phyloP scores from a whole-genome alignment of 2,113 vertebrate genomes.

The Podiceps cristatus region DNA sequence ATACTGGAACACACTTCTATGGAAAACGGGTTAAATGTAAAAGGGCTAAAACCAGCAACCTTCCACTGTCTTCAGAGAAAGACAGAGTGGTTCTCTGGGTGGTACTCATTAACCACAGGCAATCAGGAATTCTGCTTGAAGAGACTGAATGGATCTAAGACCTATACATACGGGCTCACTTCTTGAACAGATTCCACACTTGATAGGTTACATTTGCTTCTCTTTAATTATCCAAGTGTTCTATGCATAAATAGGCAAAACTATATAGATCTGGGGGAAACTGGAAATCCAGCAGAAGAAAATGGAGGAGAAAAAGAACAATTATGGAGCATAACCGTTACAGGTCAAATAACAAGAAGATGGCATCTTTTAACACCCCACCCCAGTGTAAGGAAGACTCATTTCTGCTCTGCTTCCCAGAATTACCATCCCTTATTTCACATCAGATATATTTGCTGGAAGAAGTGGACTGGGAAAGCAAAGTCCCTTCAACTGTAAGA shows the following conservation, averaged over 20 bases:
- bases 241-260: neutral
- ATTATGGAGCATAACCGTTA: neutral
- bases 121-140: neutral
- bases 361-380: neutral
- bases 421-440: neutral
- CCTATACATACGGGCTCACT: neutral
- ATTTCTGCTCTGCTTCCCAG: neutral
- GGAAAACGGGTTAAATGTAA: neutral
- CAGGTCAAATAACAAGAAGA: neutral
- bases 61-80: neutral
- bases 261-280: neutral
- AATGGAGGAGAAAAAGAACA: neutral
- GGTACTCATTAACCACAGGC: neutral
- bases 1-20: neutral
- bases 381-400: neutral
- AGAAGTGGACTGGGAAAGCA: too few relatives aligned
- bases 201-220: neutral
- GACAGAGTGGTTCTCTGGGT: neutral
- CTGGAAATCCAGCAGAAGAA: neutral
- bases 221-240: neutral
- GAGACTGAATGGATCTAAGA: neutral
- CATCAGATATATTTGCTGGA: neutral
- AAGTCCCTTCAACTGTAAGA: too few relatives aligned
- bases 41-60: neutral
- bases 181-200: neutral